A percentile compares a stretch with the other conserved stretches of the same genome.
Conservation (phyloP, 2,113 vertebrate genomes). For the Dromiciops gliroides region DNA sequence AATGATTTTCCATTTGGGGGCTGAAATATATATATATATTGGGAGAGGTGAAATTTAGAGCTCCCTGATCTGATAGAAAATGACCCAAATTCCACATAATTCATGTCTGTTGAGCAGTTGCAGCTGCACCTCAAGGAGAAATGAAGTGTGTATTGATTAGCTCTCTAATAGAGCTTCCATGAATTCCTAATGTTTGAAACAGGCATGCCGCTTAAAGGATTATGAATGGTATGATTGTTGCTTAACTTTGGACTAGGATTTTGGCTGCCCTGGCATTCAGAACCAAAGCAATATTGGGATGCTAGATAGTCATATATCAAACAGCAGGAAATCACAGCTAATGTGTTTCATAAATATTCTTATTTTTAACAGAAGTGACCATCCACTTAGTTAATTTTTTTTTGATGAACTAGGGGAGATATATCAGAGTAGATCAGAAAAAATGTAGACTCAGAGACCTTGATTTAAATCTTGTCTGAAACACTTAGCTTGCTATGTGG, state of each 20-base stretch:
- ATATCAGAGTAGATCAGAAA: not conserved
- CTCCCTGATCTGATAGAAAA: conserved; percentile 38
- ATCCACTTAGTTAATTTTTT: not conserved
- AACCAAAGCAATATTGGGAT: not conserved
- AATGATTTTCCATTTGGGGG: conserved; percentile 29
- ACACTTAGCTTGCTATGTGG: not conserved
- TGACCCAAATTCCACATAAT: conserved; percentile 13
- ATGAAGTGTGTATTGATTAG: conserved; percentile 20
- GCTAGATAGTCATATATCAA: not conserved
- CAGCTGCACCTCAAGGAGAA: not conserved
- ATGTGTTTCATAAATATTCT: not conserved
- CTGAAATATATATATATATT: conserved; percentile 9
- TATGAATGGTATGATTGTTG: not conserved
- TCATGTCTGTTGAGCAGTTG: not conserved
- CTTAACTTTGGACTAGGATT: not conserved
- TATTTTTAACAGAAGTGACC: not conserved
- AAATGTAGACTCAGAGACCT: not conserved
- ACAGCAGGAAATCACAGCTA: not conserved
- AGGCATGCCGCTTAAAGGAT: conserved; percentile 10
- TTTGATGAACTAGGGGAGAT: not conserved
- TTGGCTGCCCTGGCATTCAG: not conserved
- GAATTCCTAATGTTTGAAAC: conserved; percentile 29
- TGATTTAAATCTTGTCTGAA: not conserved
- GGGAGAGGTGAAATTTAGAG: conserved; percentile 43
- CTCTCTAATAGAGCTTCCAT: not conserved